Evolutionary conservation across 2,888 invertebrate genomes (phyloP), one percentile per base, ranked within the genome.

Genomic region (Octonoba sinensis): DNA sequence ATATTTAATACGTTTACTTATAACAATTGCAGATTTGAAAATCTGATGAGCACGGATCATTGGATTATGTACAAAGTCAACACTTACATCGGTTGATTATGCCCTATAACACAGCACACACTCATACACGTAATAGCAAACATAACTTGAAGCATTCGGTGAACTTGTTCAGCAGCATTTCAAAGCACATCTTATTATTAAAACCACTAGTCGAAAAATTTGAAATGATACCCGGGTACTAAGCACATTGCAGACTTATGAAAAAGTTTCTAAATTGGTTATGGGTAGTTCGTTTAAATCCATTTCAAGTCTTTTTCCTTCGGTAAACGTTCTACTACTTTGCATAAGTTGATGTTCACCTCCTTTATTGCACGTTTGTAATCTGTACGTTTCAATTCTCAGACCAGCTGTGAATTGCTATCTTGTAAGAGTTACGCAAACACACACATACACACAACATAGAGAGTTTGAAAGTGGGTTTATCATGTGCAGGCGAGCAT

Each of bases 341-440:
- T 49, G 16, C 62, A 8, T 44, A 46, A 13, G 16, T 47, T 65
- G 15, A 15, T 49, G 22, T 65, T 12, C 15, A 18, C 18, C 47
- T n/a, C 11, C 24, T 54, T 54, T 72, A 72, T 72, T 67, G 78
- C 78, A 78, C 78, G 60, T 66, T 18, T 69, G n/a, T 36, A 24
- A 46, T 36, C 56, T 64, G 57, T 49, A 60, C 54, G 22, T n/a
- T 46, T 49, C 78, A 78, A 78, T 72, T 78, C 78, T n/a, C 72
- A 72, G 78, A 60, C 78, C 78, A 78, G 78, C 78, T 78, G 71
- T 64, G 78, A 78, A 78, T 78, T 78, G 78, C 36, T 36, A 72
- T 64, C 22, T 20, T 56, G 62, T 44, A 36, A 71, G 57, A 62
- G 70, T 64, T 70, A 56, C 18, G 76, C 77, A 64, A 51, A 71